Conservation (phyloP, 1,140 invertebrate species). For the Teleopsis dalmanni region DNA sequence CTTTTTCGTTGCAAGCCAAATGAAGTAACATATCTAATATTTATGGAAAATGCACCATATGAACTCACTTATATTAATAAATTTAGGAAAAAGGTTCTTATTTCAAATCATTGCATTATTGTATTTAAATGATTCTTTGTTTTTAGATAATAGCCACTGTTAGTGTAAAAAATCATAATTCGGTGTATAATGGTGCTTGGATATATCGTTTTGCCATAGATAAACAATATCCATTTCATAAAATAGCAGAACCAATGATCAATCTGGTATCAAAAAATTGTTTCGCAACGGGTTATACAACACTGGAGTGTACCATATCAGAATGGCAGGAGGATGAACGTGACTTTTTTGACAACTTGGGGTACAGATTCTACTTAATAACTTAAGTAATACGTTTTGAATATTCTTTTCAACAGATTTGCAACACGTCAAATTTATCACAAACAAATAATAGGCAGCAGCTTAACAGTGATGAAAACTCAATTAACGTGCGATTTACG, state of each 20-base stretch:
- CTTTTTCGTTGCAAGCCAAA: slow-evolving; percentile 32
- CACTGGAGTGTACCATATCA: slow-evolving; percentile 34
- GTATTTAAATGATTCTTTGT: not conserved
- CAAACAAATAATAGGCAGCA: slow-evolving; percentile 39
- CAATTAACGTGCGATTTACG: slow-evolving; percentile 29
- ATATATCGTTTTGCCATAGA: slow-evolving; percentile 40
- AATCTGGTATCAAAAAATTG: slow-evolving; percentile 26
- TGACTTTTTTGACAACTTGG: slow-evolving; percentile 33
- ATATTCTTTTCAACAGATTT: slow-evolving; percentile 18
- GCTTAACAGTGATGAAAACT: slow-evolving; percentile 35
- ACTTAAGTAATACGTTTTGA: not conserved
- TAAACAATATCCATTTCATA: slow-evolving; percentile 30
- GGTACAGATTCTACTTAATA: slow-evolving; percentile 2
- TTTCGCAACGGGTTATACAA: slow-evolving; percentile 22
- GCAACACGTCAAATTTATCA: slow-evolving; percentile 40
- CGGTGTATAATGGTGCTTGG: slow-evolving; percentile 38
- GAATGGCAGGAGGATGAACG: slow-evolving; percentile 40
- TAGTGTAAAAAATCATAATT: slow-evolving; percentile 33
- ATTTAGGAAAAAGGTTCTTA: slow-evolving; percentile 27
- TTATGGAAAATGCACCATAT: slow-evolving; percentile 28
- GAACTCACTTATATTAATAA: slow-evolving; percentile 27
- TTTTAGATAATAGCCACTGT: slow-evolving; percentile 24
- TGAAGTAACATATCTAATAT: slow-evolving; percentile 36
- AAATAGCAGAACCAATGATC: slow-evolving; percentile 38
- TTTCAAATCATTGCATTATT: not conserved